Evolutionary conservation across 2,113 vertebrate species (phyloP).

Genomic region (Geococcyx californianus): DNA sequence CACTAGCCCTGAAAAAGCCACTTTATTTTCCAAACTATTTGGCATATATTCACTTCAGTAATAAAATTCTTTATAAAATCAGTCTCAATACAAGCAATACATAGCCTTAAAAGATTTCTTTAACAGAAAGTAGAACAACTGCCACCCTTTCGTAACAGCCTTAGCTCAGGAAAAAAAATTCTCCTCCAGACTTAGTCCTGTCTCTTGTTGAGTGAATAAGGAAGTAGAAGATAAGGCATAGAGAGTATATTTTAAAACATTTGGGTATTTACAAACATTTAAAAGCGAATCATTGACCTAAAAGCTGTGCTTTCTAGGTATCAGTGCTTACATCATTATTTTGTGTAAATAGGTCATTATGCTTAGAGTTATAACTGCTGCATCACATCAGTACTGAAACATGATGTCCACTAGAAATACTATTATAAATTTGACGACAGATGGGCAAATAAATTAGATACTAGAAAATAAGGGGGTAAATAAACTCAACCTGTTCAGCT

Average conservation of each 20-base stretch:
- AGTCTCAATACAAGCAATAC: not conserved
- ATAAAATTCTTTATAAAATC: not conserved
- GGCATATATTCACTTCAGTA: not conserved
- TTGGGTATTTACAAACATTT: not conserved
- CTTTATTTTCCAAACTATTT: not conserved
- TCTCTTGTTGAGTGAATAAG: not conserved
- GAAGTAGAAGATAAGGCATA: not conserved
- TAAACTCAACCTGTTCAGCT: not conserved
- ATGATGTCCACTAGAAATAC: not conserved
- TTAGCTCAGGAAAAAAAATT: not conserved
- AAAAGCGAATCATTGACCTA: not conserved
- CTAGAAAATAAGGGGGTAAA: not conserved
- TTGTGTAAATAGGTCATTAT: not conserved
- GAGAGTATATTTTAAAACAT: not conserved
- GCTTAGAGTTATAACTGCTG: not conserved
- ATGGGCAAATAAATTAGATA: not conserved
- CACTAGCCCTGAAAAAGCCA: not conserved
- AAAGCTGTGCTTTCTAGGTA: not conserved
- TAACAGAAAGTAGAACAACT: not conserved
- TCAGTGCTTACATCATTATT: not conserved
- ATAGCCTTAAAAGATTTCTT: not conserved
- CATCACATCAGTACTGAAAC: not conserved
- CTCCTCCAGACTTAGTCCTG: not conserved
- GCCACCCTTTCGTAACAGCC: not conserved
- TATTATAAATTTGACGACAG: not conserved